Percentiles rank a stretch among this genome's conserved stretches.
These are phyloP conservation scores for Suricata suricatta DNA, from an alignment of 2,113 vertebrate genomes.

Conservation along the genomic window DNA sequence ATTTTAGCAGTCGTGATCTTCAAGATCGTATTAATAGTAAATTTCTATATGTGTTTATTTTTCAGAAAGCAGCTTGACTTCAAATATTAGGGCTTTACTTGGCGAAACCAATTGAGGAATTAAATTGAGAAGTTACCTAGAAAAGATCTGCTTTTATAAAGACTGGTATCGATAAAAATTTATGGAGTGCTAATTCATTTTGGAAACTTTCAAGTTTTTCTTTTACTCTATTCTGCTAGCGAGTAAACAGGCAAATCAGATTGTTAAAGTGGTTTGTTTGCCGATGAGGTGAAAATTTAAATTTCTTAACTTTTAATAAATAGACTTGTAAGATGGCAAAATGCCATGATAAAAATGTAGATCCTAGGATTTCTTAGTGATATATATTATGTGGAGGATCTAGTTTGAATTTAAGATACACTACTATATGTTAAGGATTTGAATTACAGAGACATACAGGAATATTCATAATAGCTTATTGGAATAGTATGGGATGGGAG, in stretches of 20 bases:
- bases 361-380: not conserved
- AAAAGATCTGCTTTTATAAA: conserved; percentile 26
- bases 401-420: not conserved
- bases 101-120: not conserved
- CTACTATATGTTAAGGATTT: not conserved
- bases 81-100: not conserved
- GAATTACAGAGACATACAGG: not conserved
- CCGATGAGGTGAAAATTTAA: not conserved
- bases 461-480: not conserved
- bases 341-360: conserved; percentile 39
- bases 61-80: conserved; percentile 37
- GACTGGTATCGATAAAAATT: not conserved
- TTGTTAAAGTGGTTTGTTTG: conserved; percentile 19
- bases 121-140: conserved; percentile 11
- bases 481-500: not conserved
- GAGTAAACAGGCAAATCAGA: not conserved
- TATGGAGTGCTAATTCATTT: conserved; percentile 26
- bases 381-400: not conserved
- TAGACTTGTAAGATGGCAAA: not conserved
- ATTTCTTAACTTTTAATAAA: conserved; percentile 22
- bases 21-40: conserved; percentile 20
- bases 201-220: not conserved
- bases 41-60: conserved; percentile 23
- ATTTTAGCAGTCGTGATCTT: conserved; percentile 13
- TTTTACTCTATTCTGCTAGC: not conserved